Evolutionary conservation across 2,888 invertebrate genomes (phyloP).

Genomic region (Dichetophora obliterata): DNA sequence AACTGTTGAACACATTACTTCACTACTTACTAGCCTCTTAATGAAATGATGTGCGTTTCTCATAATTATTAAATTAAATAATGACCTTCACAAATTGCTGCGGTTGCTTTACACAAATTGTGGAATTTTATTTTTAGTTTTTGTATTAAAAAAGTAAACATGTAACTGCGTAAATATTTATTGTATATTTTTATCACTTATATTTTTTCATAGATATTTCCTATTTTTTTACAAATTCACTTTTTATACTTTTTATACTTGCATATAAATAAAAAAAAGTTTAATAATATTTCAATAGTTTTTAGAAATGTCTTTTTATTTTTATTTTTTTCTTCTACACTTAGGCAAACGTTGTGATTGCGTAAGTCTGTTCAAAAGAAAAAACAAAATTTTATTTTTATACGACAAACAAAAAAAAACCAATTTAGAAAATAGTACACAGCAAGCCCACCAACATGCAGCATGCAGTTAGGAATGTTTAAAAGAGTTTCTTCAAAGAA

Average conservation of each 20-base stretch:
- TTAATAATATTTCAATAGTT: conserved; percentile 40
- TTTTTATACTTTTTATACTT: conserved; percentile 54
- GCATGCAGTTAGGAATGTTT: too few relatives aligned
- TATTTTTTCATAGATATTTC: conserved; percentile 41
- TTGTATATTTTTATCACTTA: conserved; percentile 24
- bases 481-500: too few relatives aligned
- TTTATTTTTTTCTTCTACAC: not conserved
- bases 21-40: conserved; percentile 27
- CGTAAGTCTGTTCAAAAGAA: not conserved
- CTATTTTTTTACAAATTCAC: conserved; percentile 50
- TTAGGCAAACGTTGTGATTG: not conserved
- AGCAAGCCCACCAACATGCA: too few relatives aligned
- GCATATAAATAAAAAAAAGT: conserved; percentile 45
- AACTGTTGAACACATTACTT: conserved; percentile 31
- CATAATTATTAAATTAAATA: not conserved
- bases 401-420: not conserved
- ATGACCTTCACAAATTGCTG: not conserved
- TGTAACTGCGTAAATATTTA: conserved; percentile 12
- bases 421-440: not conserved
- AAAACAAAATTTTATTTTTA: not conserved
- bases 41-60: conserved; percentile 14
- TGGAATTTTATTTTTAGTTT: conserved; percentile 31
- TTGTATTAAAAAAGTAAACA: conserved; percentile 12
- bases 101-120: not conserved
- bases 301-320: conserved; percentile 30